Base-by-base conservation (phyloP, 2,888 invertebrate genomes). In the Drosophila fulvimacula region DNA sequence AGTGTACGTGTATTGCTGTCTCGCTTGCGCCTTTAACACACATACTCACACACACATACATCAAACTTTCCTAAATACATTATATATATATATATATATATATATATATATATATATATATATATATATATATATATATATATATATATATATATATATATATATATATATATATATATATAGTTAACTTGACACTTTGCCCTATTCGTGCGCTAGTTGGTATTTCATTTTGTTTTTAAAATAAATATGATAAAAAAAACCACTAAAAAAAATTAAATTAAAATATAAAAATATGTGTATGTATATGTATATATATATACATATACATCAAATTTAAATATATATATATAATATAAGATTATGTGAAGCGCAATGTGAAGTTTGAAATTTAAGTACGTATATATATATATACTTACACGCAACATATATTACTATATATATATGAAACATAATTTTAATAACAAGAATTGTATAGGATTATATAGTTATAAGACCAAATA, bases 201-300 rank as follows among this genome's bases (percentile, higher is more conserved):
- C 53, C 69, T 69, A 69, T 24, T 63, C 59, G 64, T 59, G 68
- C 76, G 69, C 66, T 81, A 81, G 60, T 76, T 73, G 62, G 42
- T 68, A 79, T 81, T 82, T 87, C 85, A 82, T 69, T 87, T 81
- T 84, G 76, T 82, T 82, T 84, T 66, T 73, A 84, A 82, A 82
- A 84, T 87, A 79, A 80, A 58, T 63, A 63, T 78, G 79, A 30
- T n/a, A n/a, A 78, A 65, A 58, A 69, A 68, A 38, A 57, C 60
- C 46, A 52, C 55, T 56, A 57, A 56, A 55, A 66, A 48, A 49
- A 61, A 46, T 27, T 52, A 36, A 61, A 36, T 34, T 30, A 57
- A 53, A 30, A 57, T 32, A 51, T 0, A 32, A 42, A 24, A 10
- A 46, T 44, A 41, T 1, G 57, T 52, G 49, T 24, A 34, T 11